Evolutionary conservation across 2,888 invertebrate species (phyloP), one percentile per base, ranked within the genome.

Genomic region (Elmis aenea): DNA sequence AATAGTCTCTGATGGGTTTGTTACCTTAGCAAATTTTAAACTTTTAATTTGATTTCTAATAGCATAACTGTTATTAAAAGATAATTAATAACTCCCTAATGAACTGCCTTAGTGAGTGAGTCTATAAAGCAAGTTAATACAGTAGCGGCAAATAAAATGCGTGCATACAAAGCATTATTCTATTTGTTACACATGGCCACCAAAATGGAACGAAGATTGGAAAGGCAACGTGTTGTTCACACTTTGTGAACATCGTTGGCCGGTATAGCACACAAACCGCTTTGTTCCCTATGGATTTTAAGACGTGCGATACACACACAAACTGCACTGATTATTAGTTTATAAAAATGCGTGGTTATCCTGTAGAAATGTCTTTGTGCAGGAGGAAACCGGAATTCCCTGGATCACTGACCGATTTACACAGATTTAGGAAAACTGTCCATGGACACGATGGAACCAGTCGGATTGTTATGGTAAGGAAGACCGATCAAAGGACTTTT

Each of bases 391-490:
- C 64, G 9, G 56, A 55, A 23, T 67, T 58, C 47, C 66, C 67
- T 9, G 62, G 60, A 3, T 64, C 64, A 16, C 48, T 67, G 12
- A 64, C 63, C 24, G 65, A 67, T 40, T 52, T 68, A 26, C 64
- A 67, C 42, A 46, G 66, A 13, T 66, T 63, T 48, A 52, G 64
- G 41, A 65, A 63, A 48, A 65, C 64, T 4, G 59, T 61, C 4
- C 68, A 68, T 43, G 67, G 68, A 16, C 71, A 72, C 51, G 70
- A 71, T 55, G 71, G 70, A 16, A 66, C 75, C 49, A 76, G 77
- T 52, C 66, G 79, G 59, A 78, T 80, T 51, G 77, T 80, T 48
- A 79, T 80, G 79, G 79, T 79, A 31, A 70, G 80, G 48, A 79
- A 79, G 67, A 79, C 78, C 47, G 80, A 80, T 59, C 78, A 79